phyloP scores from a whole-genome alignment of 2,797 vertebrate genomes.

The Phataginus tetradactyla region DNA sequence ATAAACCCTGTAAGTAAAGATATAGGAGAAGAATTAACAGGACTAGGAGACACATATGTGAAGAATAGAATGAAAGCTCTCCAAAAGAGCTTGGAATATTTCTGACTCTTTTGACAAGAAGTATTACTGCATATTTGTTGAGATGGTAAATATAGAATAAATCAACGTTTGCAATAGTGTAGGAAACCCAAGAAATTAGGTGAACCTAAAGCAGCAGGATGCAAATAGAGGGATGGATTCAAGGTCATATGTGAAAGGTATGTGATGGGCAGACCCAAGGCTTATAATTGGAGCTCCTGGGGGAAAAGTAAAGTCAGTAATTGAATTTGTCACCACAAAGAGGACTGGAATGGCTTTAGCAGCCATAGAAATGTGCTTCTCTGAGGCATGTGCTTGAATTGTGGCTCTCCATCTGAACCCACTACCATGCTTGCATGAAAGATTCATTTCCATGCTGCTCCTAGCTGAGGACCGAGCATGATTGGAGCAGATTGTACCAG shows the following conservation, averaged over 20 bases:
- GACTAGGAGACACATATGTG: too few relatives aligned
- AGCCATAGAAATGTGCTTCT: not conserved
- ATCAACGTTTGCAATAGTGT: not conserved
- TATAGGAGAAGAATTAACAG: not conserved
- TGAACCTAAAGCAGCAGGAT: not conserved
- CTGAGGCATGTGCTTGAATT: rapidly evolving
- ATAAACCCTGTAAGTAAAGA: rapidly evolving
- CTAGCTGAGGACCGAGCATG: not conserved
- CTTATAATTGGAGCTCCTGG: too few relatives aligned
- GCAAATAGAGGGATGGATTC: not conserved
- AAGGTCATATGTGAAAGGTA: not conserved
- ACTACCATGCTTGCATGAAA: rapidly evolving
- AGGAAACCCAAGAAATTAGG: not conserved
- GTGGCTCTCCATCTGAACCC: too few relatives aligned
- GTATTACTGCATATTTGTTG: too few relatives aligned
- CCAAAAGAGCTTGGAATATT: not conserved
- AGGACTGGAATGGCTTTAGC: rapidly evolving
- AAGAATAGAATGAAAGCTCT: not conserved
- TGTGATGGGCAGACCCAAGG: not conserved
- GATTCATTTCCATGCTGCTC: rapidly evolving
- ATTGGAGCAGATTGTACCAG: not conserved
- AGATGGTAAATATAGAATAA: not conserved
- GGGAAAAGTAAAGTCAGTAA: not conserved
- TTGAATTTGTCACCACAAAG: not conserved
- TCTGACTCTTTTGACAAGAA: not conserved